These are phyloP conservation scores for Bombyx mandarina DNA, from an alignment of 1,140 invertebrate genomes.

Conservation along the genomic window DNA sequence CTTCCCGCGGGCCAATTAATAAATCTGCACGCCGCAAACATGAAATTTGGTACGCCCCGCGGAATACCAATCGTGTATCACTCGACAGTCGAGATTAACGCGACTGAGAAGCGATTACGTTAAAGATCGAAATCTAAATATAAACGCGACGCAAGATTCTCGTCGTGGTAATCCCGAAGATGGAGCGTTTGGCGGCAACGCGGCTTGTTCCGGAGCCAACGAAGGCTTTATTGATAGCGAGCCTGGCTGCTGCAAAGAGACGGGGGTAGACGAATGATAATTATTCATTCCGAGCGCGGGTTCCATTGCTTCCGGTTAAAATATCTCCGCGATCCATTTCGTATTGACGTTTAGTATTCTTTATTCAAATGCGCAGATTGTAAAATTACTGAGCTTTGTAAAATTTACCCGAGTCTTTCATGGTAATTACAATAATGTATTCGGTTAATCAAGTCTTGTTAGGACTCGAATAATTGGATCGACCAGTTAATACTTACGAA, in stretches of 20 bases:
- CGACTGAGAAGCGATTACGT: constrained; percentile 34
- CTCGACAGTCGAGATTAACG: constrained; percentile 19
- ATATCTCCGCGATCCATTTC: neutral
- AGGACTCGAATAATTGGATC: too few species aligned
- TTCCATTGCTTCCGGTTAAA: constrained; percentile 7
- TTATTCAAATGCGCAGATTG: too few species aligned
- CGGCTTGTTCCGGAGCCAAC: constrained; percentile 27
- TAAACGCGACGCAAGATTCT: constrained; percentile 39
- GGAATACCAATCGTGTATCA: neutral
- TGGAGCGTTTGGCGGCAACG: constrained; percentile 38
- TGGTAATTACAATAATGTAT: too few species aligned
- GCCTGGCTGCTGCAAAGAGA: constrained; percentile 10
- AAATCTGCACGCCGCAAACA: too few species aligned
- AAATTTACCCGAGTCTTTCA: too few species aligned
- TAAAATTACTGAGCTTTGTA: too few species aligned
- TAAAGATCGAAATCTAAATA: constrained; percentile 54
- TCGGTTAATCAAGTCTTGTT: too few species aligned
- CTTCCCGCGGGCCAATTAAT: too few species aligned
- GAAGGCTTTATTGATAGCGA: constrained; percentile 57
- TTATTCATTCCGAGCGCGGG: constrained; percentile 18
- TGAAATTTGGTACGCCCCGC: too few species aligned
- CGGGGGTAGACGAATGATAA: constrained; percentile 17
- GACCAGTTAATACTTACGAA: too few species aligned
- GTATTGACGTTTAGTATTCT: too few species aligned
- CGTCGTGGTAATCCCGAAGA: constrained; percentile 49